Evolutionary conservation across 2,113 vertebrate genomes (phyloP).

Genomic region (Vulpes ferrilata): DNA sequence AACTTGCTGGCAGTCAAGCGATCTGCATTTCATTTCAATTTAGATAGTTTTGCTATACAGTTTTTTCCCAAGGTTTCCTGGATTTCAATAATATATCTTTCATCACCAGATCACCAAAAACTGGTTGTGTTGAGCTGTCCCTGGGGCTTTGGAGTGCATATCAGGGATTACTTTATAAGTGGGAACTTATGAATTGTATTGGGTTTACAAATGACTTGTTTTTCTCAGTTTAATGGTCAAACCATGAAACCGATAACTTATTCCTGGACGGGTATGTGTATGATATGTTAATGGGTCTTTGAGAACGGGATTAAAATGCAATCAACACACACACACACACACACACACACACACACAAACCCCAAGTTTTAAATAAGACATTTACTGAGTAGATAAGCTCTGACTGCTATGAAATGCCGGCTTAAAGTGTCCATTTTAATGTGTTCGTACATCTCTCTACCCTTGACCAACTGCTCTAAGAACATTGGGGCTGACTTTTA

Average conservation of each 20-base stretch:
- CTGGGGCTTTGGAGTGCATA: slow-evolving; percentile 86
- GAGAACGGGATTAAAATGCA: slow-evolving; percentile 53
- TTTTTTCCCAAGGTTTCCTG: slow-evolving; percentile 89
- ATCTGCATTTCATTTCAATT: slow-evolving; percentile 89
- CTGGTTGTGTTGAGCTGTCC: slow-evolving; percentile 80
- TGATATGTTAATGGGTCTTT: slow-evolving; percentile 78
- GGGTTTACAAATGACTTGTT: slow-evolving; percentile 88
- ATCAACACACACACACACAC: neutral
- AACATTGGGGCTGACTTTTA: slow-evolving; percentile 72
- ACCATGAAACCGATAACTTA: slow-evolving; percentile 84
- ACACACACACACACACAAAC: neutral
- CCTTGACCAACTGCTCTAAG: slow-evolving; percentile 40
- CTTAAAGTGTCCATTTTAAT: slow-evolving; percentile 74
- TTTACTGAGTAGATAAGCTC: slow-evolving; percentile 65
- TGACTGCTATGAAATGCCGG: slow-evolving; percentile 71
- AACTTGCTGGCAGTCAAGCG: slow-evolving; percentile 80
- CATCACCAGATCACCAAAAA: slow-evolving; percentile 87
- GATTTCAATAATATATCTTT: slow-evolving; percentile 90
- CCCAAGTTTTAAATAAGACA: slow-evolving; percentile 65
- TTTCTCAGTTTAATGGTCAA: slow-evolving; percentile 87
- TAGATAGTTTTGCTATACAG: slow-evolving; percentile 86
- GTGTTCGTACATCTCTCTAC: slow-evolving; percentile 53
- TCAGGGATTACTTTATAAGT: slow-evolving; percentile 88
- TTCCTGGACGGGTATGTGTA: slow-evolving; percentile 76
- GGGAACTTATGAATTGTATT: slow-evolving; percentile 88